Percentiles rank a stretch among this genome's conserved stretches.
phyloP scores from a whole-genome alignment of 2,888 invertebrate genomes.

The Eulithis testata region DNA sequence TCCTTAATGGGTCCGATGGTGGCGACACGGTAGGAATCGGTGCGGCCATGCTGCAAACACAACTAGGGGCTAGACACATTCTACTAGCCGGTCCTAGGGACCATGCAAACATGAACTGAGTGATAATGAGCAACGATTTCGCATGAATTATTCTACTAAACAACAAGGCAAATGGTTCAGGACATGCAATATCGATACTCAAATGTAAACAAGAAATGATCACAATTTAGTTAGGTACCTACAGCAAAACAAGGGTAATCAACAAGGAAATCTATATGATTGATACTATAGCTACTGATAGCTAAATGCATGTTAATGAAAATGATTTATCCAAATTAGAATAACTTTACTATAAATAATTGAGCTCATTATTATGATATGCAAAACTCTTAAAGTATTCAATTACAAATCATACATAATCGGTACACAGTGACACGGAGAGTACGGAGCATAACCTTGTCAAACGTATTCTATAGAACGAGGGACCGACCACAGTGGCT shows the following conservation, averaged over 20 bases:
- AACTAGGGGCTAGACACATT: constrained; percentile 84
- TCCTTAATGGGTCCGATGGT: constrained; percentile 96
- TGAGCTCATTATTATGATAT: constrained; percentile 5
- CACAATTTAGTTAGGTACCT: constrained; percentile 32
- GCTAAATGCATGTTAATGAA: background rate
- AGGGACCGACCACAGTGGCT: constrained; percentile 65
- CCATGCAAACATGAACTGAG: constrained; percentile 72
- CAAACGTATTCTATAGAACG: constrained; percentile 63
- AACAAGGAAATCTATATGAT: background rate
- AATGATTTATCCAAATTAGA: constrained; percentile 7
- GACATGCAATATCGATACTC: constrained; percentile 57
- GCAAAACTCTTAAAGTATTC: constrained; percentile 44
- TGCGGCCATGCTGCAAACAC: constrained; percentile 94
- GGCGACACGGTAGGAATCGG: constrained; percentile 99
- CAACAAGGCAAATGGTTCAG: constrained; percentile 5
- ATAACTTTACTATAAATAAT: constrained; percentile 13
- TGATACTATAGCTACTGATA: background rate
- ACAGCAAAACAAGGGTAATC: constrained; percentile 23
- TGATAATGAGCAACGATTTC: constrained; percentile 52
- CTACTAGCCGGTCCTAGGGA: constrained; percentile 80
- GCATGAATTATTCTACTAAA: constrained; percentile 36
- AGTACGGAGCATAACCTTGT: constrained; percentile 72
- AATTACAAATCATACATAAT: constrained; percentile 45
- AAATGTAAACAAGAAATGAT: constrained; percentile 45
- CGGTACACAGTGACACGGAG: constrained; percentile 54